Percentiles rank a stretch among this genome's conserved stretches.
phyloP scores from a whole-genome alignment of 2,113 vertebrate species.

The Toxostoma redivivum region DNA sequence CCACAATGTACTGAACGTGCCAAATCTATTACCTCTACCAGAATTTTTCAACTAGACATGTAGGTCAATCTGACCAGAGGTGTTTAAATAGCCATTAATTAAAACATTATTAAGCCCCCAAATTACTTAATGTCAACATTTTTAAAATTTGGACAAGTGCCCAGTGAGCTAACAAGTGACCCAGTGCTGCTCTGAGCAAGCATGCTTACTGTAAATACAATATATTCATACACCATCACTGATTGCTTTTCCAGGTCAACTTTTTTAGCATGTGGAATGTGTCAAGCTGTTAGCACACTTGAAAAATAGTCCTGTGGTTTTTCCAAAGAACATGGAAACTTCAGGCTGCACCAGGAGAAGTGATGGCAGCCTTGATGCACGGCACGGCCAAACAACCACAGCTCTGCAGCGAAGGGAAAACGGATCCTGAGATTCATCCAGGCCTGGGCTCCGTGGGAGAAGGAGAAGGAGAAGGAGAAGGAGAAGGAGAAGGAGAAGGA shows the following conservation, averaged over 20 bases:
- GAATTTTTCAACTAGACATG: constrained; percentile 35
- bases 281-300: background rate
- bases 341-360: background rate
- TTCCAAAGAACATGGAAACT: background rate
- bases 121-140: constrained; percentile 67
- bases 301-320: background rate
- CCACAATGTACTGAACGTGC: background rate
- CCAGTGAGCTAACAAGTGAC: constrained; percentile 54
- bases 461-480: fast-evolving
- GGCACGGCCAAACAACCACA: fast-evolving
- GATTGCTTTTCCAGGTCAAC: background rate
- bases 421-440: background rate
- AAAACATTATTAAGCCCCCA: constrained; percentile 55
- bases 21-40: background rate
- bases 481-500: fast-evolving
- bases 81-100: constrained; percentile 65
- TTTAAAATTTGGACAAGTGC: constrained; percentile 60
- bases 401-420: fast-evolving
- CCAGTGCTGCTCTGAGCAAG: constrained; percentile 38
- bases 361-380: fast-evolving
- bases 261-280: background rate
- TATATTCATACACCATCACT: background rate
- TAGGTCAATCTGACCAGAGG: constrained; percentile 36
- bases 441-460: fast-evolving
- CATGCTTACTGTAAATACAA: constrained; percentile 23